phyloP scores from a whole-genome alignment of 2,113 vertebrate species.

The Oncorhynchus tshawytscha region DNA sequence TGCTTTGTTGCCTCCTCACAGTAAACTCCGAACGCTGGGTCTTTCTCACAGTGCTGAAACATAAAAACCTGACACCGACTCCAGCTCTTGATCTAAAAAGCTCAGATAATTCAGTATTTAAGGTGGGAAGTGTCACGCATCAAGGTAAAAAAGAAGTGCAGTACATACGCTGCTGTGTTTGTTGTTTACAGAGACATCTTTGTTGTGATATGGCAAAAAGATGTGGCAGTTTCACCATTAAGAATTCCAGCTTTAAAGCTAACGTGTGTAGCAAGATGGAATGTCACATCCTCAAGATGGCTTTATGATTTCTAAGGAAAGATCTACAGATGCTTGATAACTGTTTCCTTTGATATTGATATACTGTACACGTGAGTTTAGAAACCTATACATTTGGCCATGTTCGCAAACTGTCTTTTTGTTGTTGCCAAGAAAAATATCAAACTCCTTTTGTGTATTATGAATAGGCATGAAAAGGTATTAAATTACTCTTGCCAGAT shows the following conservation, averaged over 20 bases:
- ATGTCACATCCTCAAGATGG: not conserved
- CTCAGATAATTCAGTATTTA: constrained; percentile 3
- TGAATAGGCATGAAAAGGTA: not conserved
- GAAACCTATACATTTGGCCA: too few species aligned
- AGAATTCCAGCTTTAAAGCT: not conserved
- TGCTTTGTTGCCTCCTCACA: too few species aligned
- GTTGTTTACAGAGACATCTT: too few species aligned
- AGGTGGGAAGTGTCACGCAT: too few species aligned
- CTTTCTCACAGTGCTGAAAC: constrained; percentile 3
- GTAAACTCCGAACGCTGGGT: too few species aligned
- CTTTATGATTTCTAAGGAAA: not conserved
- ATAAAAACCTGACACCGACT: constrained; percentile 29
- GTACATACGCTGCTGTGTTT: too few species aligned
- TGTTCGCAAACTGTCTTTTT: too few species aligned
- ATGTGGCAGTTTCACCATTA: too few species aligned
- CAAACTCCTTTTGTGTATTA: not conserved
- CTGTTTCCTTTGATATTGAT: not conserved
- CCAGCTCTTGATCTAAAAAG: constrained; percentile 7
- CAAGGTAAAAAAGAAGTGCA: too few species aligned
- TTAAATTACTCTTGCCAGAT: not conserved
- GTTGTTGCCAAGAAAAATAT: not conserved
- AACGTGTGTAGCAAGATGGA: constrained; percentile 8
- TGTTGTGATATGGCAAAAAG: too few species aligned
- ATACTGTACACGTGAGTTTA: not conserved
- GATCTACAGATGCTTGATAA: not conserved